A percentile compares a stretch with the other conserved stretches of the same genome.
phyloP scores from a whole-genome alignment of 92 coral and sea anemone species.

The Palythoa grandiflora region DNA sequence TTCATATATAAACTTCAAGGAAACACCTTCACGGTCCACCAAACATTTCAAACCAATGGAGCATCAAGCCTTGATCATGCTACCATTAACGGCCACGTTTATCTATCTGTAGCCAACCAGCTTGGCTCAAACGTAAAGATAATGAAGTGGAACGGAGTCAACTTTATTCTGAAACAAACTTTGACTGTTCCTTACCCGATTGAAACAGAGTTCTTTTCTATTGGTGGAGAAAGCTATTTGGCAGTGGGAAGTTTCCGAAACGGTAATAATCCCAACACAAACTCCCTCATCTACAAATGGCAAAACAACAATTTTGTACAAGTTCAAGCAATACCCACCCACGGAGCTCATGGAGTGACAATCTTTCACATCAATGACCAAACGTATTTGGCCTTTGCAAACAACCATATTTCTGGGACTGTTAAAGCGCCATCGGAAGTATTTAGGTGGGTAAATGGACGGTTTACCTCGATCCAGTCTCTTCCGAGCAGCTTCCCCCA shows the following conservation, averaged over 20 bases:
- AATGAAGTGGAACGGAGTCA: constrained; percentile 18
- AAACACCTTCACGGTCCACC: constrained; percentile 8
- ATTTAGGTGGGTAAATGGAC: constrained; percentile 55
- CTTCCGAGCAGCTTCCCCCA: constrained; percentile 38
- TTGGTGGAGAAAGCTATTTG: constrained; percentile 25
- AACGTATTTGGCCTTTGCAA: constrained; percentile 48
- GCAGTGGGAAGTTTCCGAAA: constrained; percentile 20
- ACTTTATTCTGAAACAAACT: constrained; percentile 2
- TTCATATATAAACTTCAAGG: constrained; percentile 44
- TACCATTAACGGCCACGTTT: neutral
- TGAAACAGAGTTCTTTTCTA: constrained; percentile 12
- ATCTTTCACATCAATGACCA: constrained; percentile 40
- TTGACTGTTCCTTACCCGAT: neutral
- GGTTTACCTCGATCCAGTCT: constrained; percentile 35
- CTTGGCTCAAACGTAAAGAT: constrained; percentile 1
- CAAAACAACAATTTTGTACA: constrained; percentile 31
- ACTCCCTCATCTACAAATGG: constrained; percentile 58
- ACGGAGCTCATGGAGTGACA: constrained; percentile 34
- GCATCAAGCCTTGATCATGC: constrained; percentile 23
- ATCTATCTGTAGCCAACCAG: constrained; percentile 30
- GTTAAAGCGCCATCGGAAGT: constrained; percentile 44
- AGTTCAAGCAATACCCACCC: constrained; percentile 56
- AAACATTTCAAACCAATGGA: constrained; percentile 8
- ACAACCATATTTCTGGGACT: constrained; percentile 16
- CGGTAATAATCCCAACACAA: constrained; percentile 24